Percentiles rank a stretch among this genome's conserved stretches.
Conservation (phyloP, 2,888 invertebrate species). For the Papilio demoleus region DNA sequence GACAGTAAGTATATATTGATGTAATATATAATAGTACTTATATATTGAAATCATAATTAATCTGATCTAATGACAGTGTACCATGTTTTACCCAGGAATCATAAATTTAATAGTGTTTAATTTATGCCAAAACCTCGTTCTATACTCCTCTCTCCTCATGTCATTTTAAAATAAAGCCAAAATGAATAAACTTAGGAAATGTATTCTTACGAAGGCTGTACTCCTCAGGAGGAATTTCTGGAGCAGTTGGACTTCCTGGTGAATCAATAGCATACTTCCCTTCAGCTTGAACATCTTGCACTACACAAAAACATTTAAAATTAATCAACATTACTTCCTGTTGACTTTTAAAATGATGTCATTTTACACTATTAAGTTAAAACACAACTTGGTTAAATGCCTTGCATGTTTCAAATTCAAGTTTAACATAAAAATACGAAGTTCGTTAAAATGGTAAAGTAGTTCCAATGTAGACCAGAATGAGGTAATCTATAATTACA, state of each 20-base stretch:
- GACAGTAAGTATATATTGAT: neutral
- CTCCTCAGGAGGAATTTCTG: slow-evolving; percentile 96
- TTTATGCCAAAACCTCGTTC: too few species aligned
- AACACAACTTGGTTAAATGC: neutral
- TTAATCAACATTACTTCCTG: neutral
- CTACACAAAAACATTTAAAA: slow-evolving; percentile 71
- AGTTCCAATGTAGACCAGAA: slow-evolving; percentile 20
- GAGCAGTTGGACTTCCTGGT: slow-evolving; percentile 94
- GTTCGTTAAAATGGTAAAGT: neutral
- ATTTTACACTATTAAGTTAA: neutral
- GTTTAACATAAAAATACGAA: neutral
- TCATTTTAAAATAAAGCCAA: too few species aligned
- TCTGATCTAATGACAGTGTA: too few species aligned
- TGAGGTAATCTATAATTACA: slow-evolving; percentile 49
- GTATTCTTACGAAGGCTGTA: slow-evolving; percentile 90
- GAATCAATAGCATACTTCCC: slow-evolving; percentile 98
- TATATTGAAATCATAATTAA: too few species aligned
- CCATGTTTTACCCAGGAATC: too few species aligned
- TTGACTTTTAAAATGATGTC: neutral
- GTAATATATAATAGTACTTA: too few species aligned
- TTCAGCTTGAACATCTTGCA: slow-evolving; percentile 97
- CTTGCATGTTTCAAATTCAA: neutral
- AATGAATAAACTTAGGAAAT: too few species aligned
- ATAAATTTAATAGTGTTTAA: too few species aligned
- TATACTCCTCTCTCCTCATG: too few species aligned